phyloP scores from a whole-genome alignment of 2,888 invertebrate species.

The Campoplex capitator region DNA sequence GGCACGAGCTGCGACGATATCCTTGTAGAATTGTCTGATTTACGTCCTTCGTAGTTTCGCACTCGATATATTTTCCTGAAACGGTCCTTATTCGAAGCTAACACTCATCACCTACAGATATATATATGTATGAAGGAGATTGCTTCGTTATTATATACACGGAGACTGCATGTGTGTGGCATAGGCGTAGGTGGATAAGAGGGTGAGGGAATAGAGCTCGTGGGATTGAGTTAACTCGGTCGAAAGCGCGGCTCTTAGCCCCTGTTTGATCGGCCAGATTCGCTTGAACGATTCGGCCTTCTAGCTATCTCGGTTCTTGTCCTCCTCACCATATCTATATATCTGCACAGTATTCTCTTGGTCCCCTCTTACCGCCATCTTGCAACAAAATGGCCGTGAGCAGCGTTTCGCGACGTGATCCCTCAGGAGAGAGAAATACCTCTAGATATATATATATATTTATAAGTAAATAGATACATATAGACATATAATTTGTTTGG shows the following conservation, averaged over 20 bases:
- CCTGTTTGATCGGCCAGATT: slow-evolving; percentile 85
- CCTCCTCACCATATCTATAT: slow-evolving; percentile 25
- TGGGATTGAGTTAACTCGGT: slow-evolving; percentile 83
- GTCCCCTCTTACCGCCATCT: slow-evolving; percentile 49
- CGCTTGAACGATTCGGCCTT: slow-evolving; percentile 82
- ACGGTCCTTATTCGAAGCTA: slow-evolving; percentile 4
- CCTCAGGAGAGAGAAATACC: slow-evolving; percentile 42
- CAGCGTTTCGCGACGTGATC: slow-evolving; percentile 49
- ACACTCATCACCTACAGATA: not conserved
- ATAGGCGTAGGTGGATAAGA: slow-evolving; percentile 52
- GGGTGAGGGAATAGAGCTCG: slow-evolving; percentile 62
- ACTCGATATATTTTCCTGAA: not conserved
- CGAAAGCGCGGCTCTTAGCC: slow-evolving; percentile 84
- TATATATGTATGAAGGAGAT: not conserved
- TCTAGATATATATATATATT: slow-evolving; percentile 3
- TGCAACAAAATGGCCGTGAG: slow-evolving; percentile 69
- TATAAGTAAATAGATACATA: not conserved
- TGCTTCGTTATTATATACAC: slow-evolving; percentile 20
- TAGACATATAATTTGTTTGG: slow-evolving; percentile 5
- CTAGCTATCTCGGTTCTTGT: slow-evolving; percentile 52
- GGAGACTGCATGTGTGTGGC: slow-evolving; percentile 22
- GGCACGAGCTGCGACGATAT: not conserved
- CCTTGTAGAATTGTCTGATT: not conserved
- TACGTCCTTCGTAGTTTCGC: slow-evolving; percentile 14
- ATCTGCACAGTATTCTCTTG: not conserved